Evolutionary conservation across 30 jellyfish, hydroid and myxozoan species (phyloP), one percentile per base, ranked within the genome.

Genomic region (Aurelia coerulea): DNA sequence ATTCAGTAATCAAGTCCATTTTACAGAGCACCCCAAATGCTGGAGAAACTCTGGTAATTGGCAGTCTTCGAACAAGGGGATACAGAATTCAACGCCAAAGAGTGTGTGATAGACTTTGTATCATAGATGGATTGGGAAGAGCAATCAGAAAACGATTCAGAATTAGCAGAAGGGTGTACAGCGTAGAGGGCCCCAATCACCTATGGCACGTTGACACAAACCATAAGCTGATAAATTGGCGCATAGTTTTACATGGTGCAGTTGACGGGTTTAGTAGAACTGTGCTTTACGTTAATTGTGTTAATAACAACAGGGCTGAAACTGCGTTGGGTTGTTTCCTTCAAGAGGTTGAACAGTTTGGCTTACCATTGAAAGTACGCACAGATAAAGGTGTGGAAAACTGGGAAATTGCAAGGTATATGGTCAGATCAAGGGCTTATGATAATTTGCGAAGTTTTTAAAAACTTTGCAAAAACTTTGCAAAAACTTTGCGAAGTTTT

Each of bases 351-450:
- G 37, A 8, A 35, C 67, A 10, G 19, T 65, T 63, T 68, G 90
- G 90, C 56, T 68, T 80, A 65, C 90, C 90, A 39, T 11, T 34
- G 59, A 23, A 82, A 9, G 90, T 80, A 41, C 14, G 90, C 29
- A 82, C 73, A 29, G 90, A 80, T 62, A n/a, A n/a, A n/a, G n/a
- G n/a, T n/a, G n/a, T n/a, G n/a, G n/a, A n/a, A n/a, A n/a, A n/a
- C n/a, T n/a, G 31, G 70, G 49, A 72, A 72, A n/a, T n/a, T n/a
- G n/a, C n/a, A n/a, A n/a, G n/a, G n/a, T n/a, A n/a, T n/a, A n/a
- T n/a, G n/a, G n/a, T n/a, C n/a, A n/a, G n/a, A n/a, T n/a, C n/a
- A n/a, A n/a, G n/a, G n/a, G n/a, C n/a, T n/a, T n/a, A n/a, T n/a
- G n/a, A n/a, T n/a, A n/a, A n/a, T n/a, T n/a, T n/a, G n/a, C n/a